Conservation (phyloP, 92 coral and sea anemone genomes). For the Porites cylindrica region DNA sequence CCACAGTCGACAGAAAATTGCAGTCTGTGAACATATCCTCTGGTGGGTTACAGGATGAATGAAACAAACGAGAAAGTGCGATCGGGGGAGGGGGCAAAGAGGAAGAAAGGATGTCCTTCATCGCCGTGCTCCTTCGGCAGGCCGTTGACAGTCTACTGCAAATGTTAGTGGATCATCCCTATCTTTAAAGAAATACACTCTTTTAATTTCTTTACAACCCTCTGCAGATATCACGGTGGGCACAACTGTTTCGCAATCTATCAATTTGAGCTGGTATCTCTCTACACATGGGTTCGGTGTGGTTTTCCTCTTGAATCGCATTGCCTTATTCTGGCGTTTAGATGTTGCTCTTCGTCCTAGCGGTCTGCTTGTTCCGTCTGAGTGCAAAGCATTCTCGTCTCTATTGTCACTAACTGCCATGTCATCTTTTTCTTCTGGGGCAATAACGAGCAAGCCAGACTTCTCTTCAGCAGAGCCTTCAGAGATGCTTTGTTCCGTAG, state of each 20-base stretch:
- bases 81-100: too few relatives aligned
- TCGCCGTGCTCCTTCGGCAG: too few relatives aligned
- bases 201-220: conserved; percentile 15
- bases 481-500: not conserved
- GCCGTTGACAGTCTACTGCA: not conserved
- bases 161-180: conserved; percentile 15
- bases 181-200: not conserved
- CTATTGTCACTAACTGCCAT: too few relatives aligned
- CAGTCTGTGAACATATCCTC: too few relatives aligned
- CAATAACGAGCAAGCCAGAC: too few relatives aligned
- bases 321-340: too few relatives aligned
- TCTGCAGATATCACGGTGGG: not conserved
- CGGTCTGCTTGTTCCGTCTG: not conserved
- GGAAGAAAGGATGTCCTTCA: too few relatives aligned
- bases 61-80: too few relatives aligned
- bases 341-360: not conserved
- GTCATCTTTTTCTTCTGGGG: not conserved
- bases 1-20: too few relatives aligned
- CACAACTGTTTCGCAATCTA: not conserved
- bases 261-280: not conserved
- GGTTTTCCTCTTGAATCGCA: not conserved
- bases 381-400: not conserved
- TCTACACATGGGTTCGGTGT: not conserved
- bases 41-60: too few relatives aligned
- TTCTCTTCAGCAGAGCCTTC: not conserved